phyloP scores from a whole-genome alignment of 2,888 invertebrate genomes.

The Therioaphis trifolii region DNA sequence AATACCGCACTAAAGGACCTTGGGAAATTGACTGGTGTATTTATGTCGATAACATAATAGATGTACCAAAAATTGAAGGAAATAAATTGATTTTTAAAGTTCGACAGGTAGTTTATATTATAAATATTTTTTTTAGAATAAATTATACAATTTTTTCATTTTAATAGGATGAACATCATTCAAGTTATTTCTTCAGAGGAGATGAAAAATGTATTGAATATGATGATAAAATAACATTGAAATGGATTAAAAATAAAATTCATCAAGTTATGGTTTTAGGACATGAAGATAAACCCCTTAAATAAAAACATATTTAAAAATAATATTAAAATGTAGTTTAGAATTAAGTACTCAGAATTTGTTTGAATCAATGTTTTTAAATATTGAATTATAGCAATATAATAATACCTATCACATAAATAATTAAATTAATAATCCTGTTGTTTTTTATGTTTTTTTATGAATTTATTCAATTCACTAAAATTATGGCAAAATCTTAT shows the following conservation, averaged over 20 bases:
- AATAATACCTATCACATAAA: not conserved
- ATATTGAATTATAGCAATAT: slow-evolving; percentile 23
- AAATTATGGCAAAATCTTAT: no score
- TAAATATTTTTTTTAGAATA: not conserved
- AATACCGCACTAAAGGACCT: slow-evolving; percentile 76
- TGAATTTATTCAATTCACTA: no score
- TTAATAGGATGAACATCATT: slow-evolving; percentile 71
- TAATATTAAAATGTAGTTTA: slow-evolving; percentile 43
- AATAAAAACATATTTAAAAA: slow-evolving; percentile 8
- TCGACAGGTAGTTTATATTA: slow-evolving; percentile 75
- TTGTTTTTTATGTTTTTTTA: not conserved
- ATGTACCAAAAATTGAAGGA: slow-evolving; percentile 73
- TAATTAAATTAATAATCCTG: slow-evolving; percentile 29
- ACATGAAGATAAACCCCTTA: slow-evolving; percentile 76
- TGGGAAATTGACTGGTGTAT: slow-evolving; percentile 84
- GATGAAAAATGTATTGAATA: slow-evolving; percentile 77
- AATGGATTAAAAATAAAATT: slow-evolving; percentile 81
- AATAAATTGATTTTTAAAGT: slow-evolving; percentile 78
- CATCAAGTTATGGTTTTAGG: slow-evolving; percentile 80
- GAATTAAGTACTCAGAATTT: not conserved
- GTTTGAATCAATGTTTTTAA: not conserved
- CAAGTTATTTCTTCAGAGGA: slow-evolving; percentile 73
- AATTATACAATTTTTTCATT: slow-evolving; percentile 63
- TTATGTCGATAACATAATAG: slow-evolving; percentile 78
- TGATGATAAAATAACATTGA: slow-evolving; percentile 74